Base-by-base conservation (phyloP, 2,797 vertebrate species). In the Chaetodon trifasciatus region DNA sequence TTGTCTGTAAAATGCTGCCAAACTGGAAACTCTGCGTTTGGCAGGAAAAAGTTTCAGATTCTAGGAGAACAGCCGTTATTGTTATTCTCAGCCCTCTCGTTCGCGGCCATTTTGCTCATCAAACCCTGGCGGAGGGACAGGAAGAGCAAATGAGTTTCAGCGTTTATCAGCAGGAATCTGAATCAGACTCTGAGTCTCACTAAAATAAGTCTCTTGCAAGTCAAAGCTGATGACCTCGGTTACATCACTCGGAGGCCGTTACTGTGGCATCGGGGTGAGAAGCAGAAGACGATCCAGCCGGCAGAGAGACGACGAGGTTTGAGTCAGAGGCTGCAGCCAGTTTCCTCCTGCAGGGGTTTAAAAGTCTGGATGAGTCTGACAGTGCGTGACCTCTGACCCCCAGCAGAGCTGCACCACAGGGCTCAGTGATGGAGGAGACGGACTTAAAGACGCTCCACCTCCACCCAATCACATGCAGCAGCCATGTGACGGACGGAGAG, bases 261-360 rank as follows among this genome's bases (percentile, higher is more conserved):
- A 0, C 40, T 11, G 21, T 37, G 23, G 16, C 56, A 1, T 56
- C 0, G 0, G 66, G 74, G 28, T 47, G 32, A 44, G 70, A 67
- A 63, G 56, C 53, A 9, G 19, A 23, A 21, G 49, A 42, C 52
- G 46, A 67, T 69, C 70, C 0, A 62, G 10, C 19, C 56, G 40
- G 47, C 1, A 4, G 37, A 64, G 40, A 61, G 7, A 65, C 2
- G 42, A n/a, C 9, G 60, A 11, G 3, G 71, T 50, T 8, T 23
- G 80, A 84, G 52, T 84, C 81, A 80, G 49, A 13, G 4, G 53
- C 68, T 46, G 46, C 37, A 52, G 55, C n/a, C 32, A 73, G 47
- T 72, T 58, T 78, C 74, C 32, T 67, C 49, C 72, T 69, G 52
- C 24, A 16, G 71, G 74, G 37, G 56, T 19, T 32, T 4, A 23